These are phyloP conservation scores for Lophotriccus pileatus DNA, from an alignment of 2,797 vertebrate species.

Conservation along the genomic window DNA sequence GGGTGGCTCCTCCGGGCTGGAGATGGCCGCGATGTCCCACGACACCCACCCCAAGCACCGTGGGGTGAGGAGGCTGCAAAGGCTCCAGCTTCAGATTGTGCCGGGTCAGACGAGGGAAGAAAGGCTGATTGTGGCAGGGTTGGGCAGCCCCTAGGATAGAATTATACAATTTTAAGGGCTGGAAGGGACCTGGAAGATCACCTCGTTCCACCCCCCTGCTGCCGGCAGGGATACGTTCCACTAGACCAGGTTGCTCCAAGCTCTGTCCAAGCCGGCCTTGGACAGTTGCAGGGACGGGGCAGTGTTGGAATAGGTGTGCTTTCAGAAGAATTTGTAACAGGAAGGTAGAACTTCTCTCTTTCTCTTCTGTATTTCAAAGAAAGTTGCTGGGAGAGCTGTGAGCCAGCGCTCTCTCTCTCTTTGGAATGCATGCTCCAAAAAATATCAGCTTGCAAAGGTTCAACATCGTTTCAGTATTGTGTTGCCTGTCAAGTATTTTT, in stretches of 20 bases:
- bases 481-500: neutral
- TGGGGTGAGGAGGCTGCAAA: neutral
- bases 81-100: neutral
- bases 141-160: neutral
- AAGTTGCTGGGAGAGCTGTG: no score
- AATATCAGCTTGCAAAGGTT: neutral
- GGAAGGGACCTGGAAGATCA: neutral
- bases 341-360: no score
- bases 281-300: fast-evolving
- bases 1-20: neutral
- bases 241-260: fast-evolving
- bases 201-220: fast-evolving
- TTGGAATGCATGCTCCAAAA: neutral
- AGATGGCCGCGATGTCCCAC: fast-evolving
- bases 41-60: no score
- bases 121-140: neutral
- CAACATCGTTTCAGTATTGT: fast-evolving
- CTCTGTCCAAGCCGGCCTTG: fast-evolving
- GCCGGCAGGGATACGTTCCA: neutral
- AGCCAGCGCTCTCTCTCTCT: no score
- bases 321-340: no score
- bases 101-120: fast-evolving
- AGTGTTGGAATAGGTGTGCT: no score
- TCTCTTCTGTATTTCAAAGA: no score
- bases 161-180: neutral